Percentiles rank a stretch among this genome's conserved stretches.
phyloP scores from a whole-genome alignment of 2,113 vertebrate genomes.

The Petroica traversi region DNA sequence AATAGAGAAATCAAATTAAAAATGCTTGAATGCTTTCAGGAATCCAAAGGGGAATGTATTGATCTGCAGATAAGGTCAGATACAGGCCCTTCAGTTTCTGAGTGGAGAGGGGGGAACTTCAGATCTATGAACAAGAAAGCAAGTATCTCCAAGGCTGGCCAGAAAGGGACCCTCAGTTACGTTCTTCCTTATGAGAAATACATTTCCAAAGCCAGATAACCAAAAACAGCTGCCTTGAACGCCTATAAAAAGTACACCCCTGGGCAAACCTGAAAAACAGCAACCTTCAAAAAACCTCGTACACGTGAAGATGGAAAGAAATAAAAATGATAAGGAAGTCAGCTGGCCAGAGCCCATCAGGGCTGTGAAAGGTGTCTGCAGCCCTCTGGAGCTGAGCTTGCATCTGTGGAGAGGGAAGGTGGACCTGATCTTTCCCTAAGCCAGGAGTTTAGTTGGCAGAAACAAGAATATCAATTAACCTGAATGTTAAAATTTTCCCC shows the following conservation, averaged over 20 bases:
- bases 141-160: background rate
- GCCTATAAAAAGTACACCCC: background rate
- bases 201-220: background rate
- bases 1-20: constrained; percentile 63
- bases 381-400: background rate
- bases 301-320: background rate
- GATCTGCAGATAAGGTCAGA: constrained; percentile 2
- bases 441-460: background rate
- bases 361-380: fast-evolving
- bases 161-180: background rate
- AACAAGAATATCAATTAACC: background rate
- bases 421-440: background rate
- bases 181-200: background rate
- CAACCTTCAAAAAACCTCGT: background rate
- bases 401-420: fast-evolving
- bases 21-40: background rate
- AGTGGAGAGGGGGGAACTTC: background rate
- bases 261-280: background rate
- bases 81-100: background rate
- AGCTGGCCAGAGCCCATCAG: background rate
- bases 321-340: background rate
- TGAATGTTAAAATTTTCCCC: background rate
- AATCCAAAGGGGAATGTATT: background rate
- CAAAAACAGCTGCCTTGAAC: background rate
- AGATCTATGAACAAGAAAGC: background rate